Evolutionary conservation across 2,113 vertebrate species (phyloP).

Genomic region (Ciconia stormi): DNA sequence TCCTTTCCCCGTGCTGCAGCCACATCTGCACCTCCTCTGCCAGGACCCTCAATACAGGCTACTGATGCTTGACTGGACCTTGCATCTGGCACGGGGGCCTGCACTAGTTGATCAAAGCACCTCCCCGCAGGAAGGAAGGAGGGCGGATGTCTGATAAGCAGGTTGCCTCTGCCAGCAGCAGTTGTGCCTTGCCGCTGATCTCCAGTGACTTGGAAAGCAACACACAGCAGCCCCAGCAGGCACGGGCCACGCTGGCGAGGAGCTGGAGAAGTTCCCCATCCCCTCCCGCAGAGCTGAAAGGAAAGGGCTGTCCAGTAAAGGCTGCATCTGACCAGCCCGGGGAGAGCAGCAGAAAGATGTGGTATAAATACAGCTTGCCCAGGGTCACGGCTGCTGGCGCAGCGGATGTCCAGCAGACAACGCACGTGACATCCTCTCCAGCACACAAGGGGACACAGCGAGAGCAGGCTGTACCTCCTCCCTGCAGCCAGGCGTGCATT

Average conservation of each 20-base stretch:
- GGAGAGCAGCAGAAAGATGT: not conserved
- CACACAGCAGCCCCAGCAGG: not conserved
- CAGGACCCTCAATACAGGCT: not conserved
- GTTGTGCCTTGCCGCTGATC: not conserved
- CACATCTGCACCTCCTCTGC: rapidly evolving
- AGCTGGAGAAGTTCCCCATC: not conserved
- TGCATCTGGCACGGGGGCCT: not conserved
- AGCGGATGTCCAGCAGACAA: not conserved
- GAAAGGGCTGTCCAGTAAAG: not conserved
- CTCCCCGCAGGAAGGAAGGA: not conserved
- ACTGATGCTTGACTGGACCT: not conserved
- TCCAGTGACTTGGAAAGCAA: not conserved
- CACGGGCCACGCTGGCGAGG: not conserved
- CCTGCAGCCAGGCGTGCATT: not conserved
- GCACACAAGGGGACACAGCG: not conserved
- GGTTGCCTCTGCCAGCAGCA: not conserved
- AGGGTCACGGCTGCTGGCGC: not conserved
- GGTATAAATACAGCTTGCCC: rapidly evolving
- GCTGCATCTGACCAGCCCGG: not conserved
- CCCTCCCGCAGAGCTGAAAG: not conserved
- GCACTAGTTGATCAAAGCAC: not conserved
- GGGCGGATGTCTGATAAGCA: not conserved
- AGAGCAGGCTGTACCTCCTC: not conserved
- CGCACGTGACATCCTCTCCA: not conserved
- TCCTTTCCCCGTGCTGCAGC: not conserved